Evolutionary conservation across 92 coral and sea anemone genomes (phyloP).

Genomic region (Palythoa caribaeorum): DNA sequence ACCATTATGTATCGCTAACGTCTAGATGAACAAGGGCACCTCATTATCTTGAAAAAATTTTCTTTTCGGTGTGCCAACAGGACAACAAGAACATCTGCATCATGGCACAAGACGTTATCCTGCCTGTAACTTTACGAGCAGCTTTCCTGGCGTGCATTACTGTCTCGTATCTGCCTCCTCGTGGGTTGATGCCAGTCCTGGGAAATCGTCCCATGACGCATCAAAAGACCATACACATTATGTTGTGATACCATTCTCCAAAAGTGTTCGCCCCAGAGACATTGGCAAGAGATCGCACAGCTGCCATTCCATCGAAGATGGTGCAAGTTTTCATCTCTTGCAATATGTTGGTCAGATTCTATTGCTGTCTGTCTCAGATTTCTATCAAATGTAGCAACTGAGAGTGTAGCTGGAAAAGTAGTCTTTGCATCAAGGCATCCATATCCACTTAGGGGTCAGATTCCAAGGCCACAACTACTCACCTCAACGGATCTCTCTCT

Average conservation of each 20-base stretch:
- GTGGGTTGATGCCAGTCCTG: slow-evolving; percentile 41
- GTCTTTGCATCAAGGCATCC: slow-evolving; percentile 29
- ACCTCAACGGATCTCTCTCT: slow-evolving; percentile 22
- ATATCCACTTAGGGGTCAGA: slow-evolving; percentile 54
- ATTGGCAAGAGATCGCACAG: slow-evolving; percentile 20
- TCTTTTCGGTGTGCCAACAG: slow-evolving; percentile 64
- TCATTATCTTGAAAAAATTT: slow-evolving; percentile 61
- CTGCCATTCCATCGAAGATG: not conserved
- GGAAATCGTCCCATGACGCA: not conserved
- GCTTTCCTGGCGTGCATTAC: slow-evolving; percentile 55
- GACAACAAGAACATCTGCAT: slow-evolving; percentile 54
- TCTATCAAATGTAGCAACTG: slow-evolving; percentile 17
- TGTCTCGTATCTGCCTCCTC: slow-evolving; percentile 69
- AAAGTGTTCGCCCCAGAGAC: slow-evolving; percentile 60
- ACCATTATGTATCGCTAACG: slow-evolving; percentile 53
- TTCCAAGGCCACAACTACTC: slow-evolving; percentile 41
- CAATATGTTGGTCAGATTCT: slow-evolving; percentile 47
- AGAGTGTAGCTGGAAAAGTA: slow-evolving; percentile 47
- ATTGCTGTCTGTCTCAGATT: slow-evolving; percentile 28
- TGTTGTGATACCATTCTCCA: slow-evolving; percentile 68
- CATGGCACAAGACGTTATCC: slow-evolving; percentile 41
- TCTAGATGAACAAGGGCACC: slow-evolving; percentile 73
- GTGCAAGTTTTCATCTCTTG: not conserved
- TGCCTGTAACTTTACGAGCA: slow-evolving; percentile 35
- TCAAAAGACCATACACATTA: slow-evolving; percentile 53